Evolutionary conservation across 2,888 invertebrate genomes (phyloP), one percentile per base, ranked within the genome.

Genomic region (Automeris io): DNA sequence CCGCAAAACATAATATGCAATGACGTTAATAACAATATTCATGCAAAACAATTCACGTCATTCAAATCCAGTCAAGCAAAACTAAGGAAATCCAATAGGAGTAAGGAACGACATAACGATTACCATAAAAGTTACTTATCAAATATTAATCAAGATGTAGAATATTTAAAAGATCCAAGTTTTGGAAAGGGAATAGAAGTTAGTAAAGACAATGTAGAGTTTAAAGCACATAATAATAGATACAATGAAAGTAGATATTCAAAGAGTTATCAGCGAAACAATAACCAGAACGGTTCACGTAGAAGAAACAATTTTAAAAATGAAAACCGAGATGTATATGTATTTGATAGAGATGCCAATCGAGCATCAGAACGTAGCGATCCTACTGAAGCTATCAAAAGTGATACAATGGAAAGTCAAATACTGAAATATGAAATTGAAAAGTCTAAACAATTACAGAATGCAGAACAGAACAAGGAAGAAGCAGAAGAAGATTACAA

Each of bases 111-210:
- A 40, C 65, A 54, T 11, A 61, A 61, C 25, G 52, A 44, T 33
- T 53, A 61, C 33, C 55, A 65, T 21, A 57, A 61, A 41, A 71
- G 61, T 46, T 73, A 72, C 41, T 51, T 70, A 18, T 73, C 70
- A 38, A 75, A 70, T 53, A 72, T 67, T 12, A 86, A 86, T 51
- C 73, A 76, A 38, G 86, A 86, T 46, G 63, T 86, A 40, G 73
- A 81, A 62, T 86, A 85, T 55, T 72, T 72, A 19, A 71, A 70
- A 54, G 71, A 86, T 51, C 85, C 85, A 3, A 55, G 70, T 45
- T 85, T 82, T 43, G 79, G 74, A 41, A 62, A 67, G 41, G 43
- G 43, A 22, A 73, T 56, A 59, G 57, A 56, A 19, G 53, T 55
- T 44, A 44, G 47, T 35, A 42, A 57, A 49, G 44, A 58, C 43